Conservation (phyloP, 1,140 invertebrate genomes). For the Drosophila rhopaloa region DNA sequence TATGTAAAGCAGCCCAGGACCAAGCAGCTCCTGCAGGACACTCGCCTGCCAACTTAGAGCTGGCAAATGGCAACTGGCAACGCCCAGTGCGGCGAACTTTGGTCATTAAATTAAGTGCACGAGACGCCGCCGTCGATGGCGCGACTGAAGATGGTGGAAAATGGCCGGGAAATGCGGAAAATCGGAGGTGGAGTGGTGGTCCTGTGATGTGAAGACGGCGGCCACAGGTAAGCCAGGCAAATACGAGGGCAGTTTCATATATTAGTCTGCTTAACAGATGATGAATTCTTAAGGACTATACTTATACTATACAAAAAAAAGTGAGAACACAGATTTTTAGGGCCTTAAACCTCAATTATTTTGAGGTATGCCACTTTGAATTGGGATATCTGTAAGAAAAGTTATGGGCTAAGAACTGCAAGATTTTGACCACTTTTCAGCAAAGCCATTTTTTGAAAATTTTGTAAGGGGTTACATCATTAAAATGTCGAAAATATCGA, state of each 20-base stretch:
- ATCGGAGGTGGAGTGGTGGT: neutral
- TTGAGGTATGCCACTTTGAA: too few species aligned
- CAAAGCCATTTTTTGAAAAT: too few species aligned
- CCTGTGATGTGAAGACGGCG: slow-evolving; percentile 2
- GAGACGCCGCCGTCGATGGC: slow-evolving; percentile 22
- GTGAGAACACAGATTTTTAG: too few species aligned
- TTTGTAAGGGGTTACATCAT: too few species aligned
- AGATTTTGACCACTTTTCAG: too few species aligned
- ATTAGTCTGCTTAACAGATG: neutral
- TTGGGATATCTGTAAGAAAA: too few species aligned
- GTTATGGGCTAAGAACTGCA: too few species aligned
- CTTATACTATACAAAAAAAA: too few species aligned
- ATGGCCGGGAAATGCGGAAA: neutral
- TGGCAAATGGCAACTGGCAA: slow-evolving; percentile 42
- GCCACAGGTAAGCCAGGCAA: slow-evolving; percentile 3
- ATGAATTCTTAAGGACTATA: too few species aligned
- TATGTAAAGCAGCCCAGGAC: slow-evolving; percentile 58
- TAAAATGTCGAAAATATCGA: too few species aligned
- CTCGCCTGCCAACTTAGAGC: slow-evolving; percentile 10
- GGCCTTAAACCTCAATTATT: too few species aligned
- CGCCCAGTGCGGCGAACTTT: slow-evolving; percentile 72
- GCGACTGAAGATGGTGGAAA: slow-evolving; percentile 15
- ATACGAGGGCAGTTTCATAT: neutral
- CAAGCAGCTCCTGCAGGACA: slow-evolving; percentile 14
- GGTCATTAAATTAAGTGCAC: slow-evolving; percentile 81